Base-by-base conservation (phyloP, 2,797 vertebrate genomes). In the Urophycis tenuis region DNA sequence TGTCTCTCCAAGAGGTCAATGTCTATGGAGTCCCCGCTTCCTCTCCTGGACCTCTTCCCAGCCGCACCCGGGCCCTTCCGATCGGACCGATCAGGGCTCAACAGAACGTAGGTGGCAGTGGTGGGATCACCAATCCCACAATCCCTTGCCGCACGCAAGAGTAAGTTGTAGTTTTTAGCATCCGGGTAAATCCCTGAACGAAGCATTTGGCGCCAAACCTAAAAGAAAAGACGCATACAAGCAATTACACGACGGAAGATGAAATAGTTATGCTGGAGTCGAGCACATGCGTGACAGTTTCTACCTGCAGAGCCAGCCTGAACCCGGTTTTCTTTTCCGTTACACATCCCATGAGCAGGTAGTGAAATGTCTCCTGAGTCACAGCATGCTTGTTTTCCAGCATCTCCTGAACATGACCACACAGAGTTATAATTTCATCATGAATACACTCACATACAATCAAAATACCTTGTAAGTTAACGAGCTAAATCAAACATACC, bases 201-300 rank as follows among this genome's bases (percentile, higher is more conserved):
- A 14, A 93, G 81, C 96, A 99, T 98, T 83, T 96, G 93, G 5
- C 90, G 93, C 97, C 97, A 99, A 75, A 99, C 92, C 98, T 99
- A 89, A 80, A 80, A n/a, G 73, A 0, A 77, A 81, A 75, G n/a
- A 35, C 35, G 53, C 1, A 60, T 31, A 74, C 1, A 41, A 14
- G 4, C 45, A 73, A 34, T 19, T 2, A 29, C 19, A 17, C 30
- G 15, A 71, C 29, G 33, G 7, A 0, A 33, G 33, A 15, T 17
- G 7, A 30, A 33, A 19, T 31, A 33, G 32, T 31, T 14, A 4
- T 31, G 30, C 33, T 17, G 17, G 69, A 71, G 19, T 31, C 19
- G 69, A 32, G 32, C 32, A 33, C 60, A 67, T 67, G n/a, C 73
- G 31, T 72, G 45, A 67, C n/a, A 53, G 60, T 49, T 12, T 69